A percentile compares a stretch with the other conserved stretches of the same genome.
These are phyloP conservation scores for Macheiramphus alcinus DNA, from an alignment of 2,113 vertebrate genomes.

Conservation along the genomic window DNA sequence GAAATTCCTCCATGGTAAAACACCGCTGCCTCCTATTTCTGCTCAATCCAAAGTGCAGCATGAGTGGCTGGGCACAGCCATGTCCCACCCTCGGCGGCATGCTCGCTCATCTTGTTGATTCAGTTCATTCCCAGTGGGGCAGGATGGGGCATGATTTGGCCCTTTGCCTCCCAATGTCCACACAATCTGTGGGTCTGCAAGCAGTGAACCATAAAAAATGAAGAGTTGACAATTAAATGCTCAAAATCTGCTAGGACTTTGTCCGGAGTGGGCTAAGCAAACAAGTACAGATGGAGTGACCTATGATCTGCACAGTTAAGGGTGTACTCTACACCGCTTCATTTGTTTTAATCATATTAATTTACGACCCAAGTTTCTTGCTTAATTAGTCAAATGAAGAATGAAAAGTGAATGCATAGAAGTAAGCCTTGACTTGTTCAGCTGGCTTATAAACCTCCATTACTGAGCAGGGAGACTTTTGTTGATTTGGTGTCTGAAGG, in stretches of 20 bases:
- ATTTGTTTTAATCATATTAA: not conserved
- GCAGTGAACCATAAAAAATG: slow-evolving; percentile 11
- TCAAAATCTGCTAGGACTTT: slow-evolving; percentile 55
- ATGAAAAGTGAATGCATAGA: not conserved
- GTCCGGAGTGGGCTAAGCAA: slow-evolving; percentile 52
- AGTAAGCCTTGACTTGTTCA: slow-evolving; percentile 9
- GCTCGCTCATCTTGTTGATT: not conserved
- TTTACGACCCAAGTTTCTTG: not conserved
- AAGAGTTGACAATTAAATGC: slow-evolving; percentile 44
- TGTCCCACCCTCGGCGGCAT: not conserved
- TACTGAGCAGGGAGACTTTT: not conserved
- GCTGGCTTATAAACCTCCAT: not conserved
- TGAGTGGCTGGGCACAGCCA: fast-evolving
- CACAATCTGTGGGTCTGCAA: not conserved
- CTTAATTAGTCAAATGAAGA: not conserved
- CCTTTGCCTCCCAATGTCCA: not conserved
- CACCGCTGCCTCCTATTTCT: not conserved
- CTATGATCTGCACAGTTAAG: slow-evolving; percentile 6
- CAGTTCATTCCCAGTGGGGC: not conserved
- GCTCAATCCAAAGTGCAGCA: not conserved
- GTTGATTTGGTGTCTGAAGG: not conserved
- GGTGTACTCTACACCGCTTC: not conserved
- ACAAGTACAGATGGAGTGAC: slow-evolving; percentile 28
- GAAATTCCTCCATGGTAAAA: not conserved
- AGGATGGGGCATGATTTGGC: not conserved